Base-by-base conservation (phyloP, 2,888 invertebrate species). In the Theretra japonica region DNA sequence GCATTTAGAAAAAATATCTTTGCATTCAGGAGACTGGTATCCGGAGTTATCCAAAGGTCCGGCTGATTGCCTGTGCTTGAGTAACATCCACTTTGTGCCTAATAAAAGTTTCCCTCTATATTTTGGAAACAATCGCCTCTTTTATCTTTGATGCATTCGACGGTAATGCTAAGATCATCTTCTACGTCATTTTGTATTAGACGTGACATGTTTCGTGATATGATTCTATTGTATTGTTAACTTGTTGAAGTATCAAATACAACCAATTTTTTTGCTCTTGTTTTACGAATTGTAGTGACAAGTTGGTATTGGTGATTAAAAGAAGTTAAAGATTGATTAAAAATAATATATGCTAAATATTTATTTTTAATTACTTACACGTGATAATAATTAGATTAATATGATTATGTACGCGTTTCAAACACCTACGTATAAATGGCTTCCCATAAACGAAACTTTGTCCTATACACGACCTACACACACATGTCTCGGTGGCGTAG, bases 71-170 rank as follows among this genome's bases (percentile, higher is more conserved):
- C 87, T 88, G 84, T 84, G 88, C 88, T 86, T 91, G 91, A 93
- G 92, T 93, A 91, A 94, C 92, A 89, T 90, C 89, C 91, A 93
- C 94, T 93, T 93, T 92, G 92, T 90, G 89, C 91, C 88, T 90
- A 90, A 93, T 93, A 93, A 93, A 93, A 93, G 87, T 92, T 92
- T 89, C 87, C 92, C 88, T 84, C 84, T 80, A 80, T 89, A 90
- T 91, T 92, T 93, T 92, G 93, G 91, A 94, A 93, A 94, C 93
- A 94, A 93, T 92, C 86, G 88, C 90, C 92, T 90, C 90, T 91
- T 90, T 87, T 91, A 91, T 91, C 91, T 87, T 89, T 86, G 86
- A 86, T 88, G 83, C 84, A 82, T 78, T 80, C 78, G 82, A 78
- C 86, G 88, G 89, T 90, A 90, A 83, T 83, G 80, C 79, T 80